Percentiles rank a stretch among this genome's conserved stretches.
phyloP scores from a whole-genome alignment of 2,113 vertebrate species.

The Megaleporinus macrocephalus region DNA sequence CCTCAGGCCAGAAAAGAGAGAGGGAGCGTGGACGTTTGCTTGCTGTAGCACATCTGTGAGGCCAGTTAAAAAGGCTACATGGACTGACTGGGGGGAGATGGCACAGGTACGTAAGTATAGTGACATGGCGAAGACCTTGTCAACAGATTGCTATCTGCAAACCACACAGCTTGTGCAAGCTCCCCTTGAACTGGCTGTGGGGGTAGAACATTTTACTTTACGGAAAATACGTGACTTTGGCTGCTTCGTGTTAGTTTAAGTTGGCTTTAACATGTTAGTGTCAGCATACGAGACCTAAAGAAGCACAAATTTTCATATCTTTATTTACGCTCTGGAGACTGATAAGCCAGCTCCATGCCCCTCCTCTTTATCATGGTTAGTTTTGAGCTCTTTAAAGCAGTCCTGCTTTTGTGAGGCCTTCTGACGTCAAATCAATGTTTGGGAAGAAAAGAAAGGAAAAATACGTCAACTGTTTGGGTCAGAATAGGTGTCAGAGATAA shows the following conservation, averaged over 20 bases:
- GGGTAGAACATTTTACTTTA: conserved; percentile 55
- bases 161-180: conserved; percentile 74
- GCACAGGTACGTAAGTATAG: conserved; percentile 78
- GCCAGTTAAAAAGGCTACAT: conserved; percentile 56
- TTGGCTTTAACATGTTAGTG: conserved; percentile 1
- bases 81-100: conserved; percentile 67
- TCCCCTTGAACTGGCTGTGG: conserved; percentile 42
- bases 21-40: conserved; percentile 66
- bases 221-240: conserved; percentile 24
- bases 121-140: conserved; percentile 78
- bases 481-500: conserved; percentile 17
- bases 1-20: conserved; percentile 62
- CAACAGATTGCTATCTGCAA: conserved; percentile 80
- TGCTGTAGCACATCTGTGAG: conserved; percentile 62
- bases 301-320: neutral
- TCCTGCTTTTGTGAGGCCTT: conserved; percentile 16
- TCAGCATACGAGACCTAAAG: neutral
- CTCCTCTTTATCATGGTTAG: conserved; percentile 30
- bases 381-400: conserved; percentile 16
- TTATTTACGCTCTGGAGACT: neutral
- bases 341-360: conserved; percentile 39
- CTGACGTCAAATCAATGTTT: conserved; percentile 26
- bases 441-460: conserved; percentile 19
- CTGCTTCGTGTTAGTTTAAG: neutral
- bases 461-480: conserved; percentile 6